These are phyloP conservation scores for Oxyruncus cristatus DNA, from an alignment of 2,113 vertebrate species.

Conservation along the genomic window DNA sequence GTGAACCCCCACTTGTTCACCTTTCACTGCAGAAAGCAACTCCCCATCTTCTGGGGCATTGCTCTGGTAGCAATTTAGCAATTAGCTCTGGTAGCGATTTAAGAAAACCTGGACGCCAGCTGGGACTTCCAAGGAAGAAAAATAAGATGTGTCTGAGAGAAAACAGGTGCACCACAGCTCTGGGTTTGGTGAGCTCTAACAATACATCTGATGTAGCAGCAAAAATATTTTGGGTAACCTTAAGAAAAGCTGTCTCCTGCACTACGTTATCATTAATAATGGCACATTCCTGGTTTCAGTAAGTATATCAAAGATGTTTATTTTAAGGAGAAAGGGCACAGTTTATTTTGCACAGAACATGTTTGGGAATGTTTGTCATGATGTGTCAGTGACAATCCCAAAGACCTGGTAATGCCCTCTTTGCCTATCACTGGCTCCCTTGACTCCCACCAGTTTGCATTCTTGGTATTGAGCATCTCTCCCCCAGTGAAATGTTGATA, in stretches of 20 bases:
- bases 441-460: conserved; percentile 10
- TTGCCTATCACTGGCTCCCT: background rate
- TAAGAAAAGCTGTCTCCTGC: conserved; percentile 47
- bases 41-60: background rate
- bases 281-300: conserved; percentile 59
- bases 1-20: background rate
- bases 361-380: conserved; percentile 56
- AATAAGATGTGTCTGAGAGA: conserved; percentile 69
- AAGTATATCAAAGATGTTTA: conserved; percentile 55
- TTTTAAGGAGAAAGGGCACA: conserved; percentile 55
- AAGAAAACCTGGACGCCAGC: conserved; percentile 52
- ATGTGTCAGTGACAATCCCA: conserved; percentile 49
- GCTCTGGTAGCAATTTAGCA: conserved; percentile 61
- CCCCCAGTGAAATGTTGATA: background rate
- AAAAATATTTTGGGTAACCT: conserved; percentile 51
- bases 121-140: conserved; percentile 62
- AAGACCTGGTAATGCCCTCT: conserved; percentile 12
- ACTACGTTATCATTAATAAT: conserved; percentile 57
- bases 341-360: conserved; percentile 53
- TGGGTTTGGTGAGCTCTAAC: conserved; percentile 38
- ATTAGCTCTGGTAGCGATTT: conserved; percentile 65
- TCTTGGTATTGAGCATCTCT: background rate
- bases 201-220: conserved; percentile 45
- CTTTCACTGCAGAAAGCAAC: background rate
- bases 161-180: conserved; percentile 60